phyloP scores from a whole-genome alignment of 2,797 vertebrate species.

The Agapornis canus region DNA sequence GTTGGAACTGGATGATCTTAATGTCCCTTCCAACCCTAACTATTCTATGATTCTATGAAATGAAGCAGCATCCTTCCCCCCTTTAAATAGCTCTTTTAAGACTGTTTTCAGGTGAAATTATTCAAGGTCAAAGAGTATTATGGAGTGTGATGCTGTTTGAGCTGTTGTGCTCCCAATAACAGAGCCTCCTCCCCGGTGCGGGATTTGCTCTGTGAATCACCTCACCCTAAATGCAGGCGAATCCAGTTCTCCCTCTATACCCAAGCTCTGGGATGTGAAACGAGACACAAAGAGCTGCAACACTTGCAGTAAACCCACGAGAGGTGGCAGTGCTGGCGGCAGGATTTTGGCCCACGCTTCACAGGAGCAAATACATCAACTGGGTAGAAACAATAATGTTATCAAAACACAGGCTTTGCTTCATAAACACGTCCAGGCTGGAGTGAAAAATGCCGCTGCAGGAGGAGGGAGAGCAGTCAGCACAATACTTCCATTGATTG shows the following conservation, averaged over 20 bases:
- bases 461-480: not conserved
- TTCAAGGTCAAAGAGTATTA: not conserved
- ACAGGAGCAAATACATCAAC: not conserved
- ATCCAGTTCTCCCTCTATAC: not conserved
- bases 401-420: not conserved
- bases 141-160: not conserved
- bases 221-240: not conserved
- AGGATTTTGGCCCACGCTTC: not conserved
- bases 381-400: not conserved
- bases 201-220: not conserved
- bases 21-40: too few relatives aligned
- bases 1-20: too few relatives aligned
- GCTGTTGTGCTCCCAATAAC: not conserved
- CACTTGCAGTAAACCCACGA: not conserved
- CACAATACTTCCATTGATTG: not conserved
- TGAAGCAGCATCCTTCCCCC: not conserved
- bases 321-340: not conserved
- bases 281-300: not conserved
- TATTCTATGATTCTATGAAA: too few relatives aligned
- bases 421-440: not conserved
- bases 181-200: fast-evolving
- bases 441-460: not conserved
- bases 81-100: slow-evolving; percentile 42
- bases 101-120: slow-evolving; percentile 63
- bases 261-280: not conserved